Base-by-base conservation (phyloP, 2,113 vertebrate genomes). In the Uria aalge region DNA sequence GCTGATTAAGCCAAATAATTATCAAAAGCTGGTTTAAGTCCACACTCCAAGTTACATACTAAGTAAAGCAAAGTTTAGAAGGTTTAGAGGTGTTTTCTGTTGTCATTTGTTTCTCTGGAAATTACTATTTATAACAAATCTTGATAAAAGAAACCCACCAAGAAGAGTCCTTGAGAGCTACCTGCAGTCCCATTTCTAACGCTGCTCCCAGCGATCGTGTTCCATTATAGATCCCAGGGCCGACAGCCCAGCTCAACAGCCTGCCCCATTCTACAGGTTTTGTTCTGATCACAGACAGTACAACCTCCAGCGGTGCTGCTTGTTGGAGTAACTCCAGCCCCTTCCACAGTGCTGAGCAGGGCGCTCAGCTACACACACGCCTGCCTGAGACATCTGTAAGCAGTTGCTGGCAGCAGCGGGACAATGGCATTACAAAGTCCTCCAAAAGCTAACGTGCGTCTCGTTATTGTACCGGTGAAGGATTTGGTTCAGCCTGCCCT, bases 1-100 rank as follows among this genome's bases (percentile, higher is more conserved):
- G 52, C 22, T 69, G 24, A 53, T 36, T 15, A 86, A 59, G 5
- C 9, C 45, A 52, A 50, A 57, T 1, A 66, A 15, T 14, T 64
- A 14, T 3, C 22, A 9, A 9, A 18, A n/a, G 17, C 2, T 8
- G 24, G 15, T 60, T 6, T 13, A 32, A 0, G 21, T 9, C 32
- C 9, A 8, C 22, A 8, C 68, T 64, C 29, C 55, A 57, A 38
- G 27, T 64, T 64, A 53, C 29, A 38, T n/a, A 23, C 56, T 34
- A 64, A 14, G 9, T 12, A 75, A 64, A 32, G 55, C 9, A 11
- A 56, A 57, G 30, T 41, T 47, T 32, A 71, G 8, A 52, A 79
- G 23, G 36, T 63, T 68, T 15, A 66, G 47, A 62, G 9, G 4
- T 17, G 10, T 45, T 15, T 78, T 43, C 15, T 36, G 16, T 20